Percentiles rank a stretch among this genome's conserved stretches.
These are phyloP conservation scores for Xiphophorus birchmanni DNA, from an alignment of 2,797 vertebrate species.

Conservation along the genomic window DNA sequence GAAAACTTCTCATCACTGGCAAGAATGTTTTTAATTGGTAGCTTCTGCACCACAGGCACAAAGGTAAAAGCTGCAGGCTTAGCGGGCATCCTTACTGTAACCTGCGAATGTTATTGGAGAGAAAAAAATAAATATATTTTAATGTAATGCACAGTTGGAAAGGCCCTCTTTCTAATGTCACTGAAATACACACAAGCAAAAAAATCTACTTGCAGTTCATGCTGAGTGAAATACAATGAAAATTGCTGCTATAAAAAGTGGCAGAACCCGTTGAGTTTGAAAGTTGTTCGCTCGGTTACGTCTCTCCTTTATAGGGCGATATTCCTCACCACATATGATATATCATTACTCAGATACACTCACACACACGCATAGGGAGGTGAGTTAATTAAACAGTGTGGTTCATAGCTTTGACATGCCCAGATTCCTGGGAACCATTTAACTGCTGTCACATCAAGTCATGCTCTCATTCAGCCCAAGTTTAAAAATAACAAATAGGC, in stretches of 20 bases:
- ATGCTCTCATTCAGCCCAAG: background rate
- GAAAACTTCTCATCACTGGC: conserved; percentile 29
- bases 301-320: conserved; percentile 7
- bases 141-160: background rate
- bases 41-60: conserved; percentile 82
- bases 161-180: background rate
- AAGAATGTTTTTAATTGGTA: conserved; percentile 79
- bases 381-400: conserved; percentile 26
- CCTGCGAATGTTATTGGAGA: conserved; percentile 73
- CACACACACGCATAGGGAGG: background rate
- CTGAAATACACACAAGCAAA: background rate
- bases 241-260: background rate
- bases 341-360: conserved; percentile 18
- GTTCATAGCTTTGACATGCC: conserved; percentile 26
- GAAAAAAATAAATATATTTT: background rate
- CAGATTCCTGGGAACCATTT: conserved; percentile 19
- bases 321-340: conserved; percentile 19
- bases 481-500: background rate
- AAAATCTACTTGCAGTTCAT: background rate
- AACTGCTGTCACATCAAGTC: background rate
- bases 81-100: conserved; percentile 72
- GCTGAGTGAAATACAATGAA: conserved; percentile 3
- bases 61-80: conserved; percentile 85
- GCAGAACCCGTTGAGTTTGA: background rate
- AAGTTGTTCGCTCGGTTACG: background rate